phyloP scores from a whole-genome alignment of 1,140 invertebrate species.

The Pogonomyrmex californicus region DNA sequence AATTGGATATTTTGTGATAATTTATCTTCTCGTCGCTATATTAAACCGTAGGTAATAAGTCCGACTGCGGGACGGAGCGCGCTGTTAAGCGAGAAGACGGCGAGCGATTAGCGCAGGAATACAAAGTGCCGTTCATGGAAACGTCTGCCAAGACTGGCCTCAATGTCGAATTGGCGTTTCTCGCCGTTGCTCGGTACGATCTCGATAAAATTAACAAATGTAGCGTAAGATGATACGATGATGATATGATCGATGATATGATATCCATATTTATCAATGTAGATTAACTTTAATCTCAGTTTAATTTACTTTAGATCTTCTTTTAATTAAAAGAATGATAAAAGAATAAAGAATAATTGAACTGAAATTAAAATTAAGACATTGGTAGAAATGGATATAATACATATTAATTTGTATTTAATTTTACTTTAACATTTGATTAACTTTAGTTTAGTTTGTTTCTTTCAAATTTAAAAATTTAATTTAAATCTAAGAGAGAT shows the following conservation, averaged over 20 bases:
- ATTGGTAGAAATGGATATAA: too few relatives aligned
- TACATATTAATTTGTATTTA: background rate
- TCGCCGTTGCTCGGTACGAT: conserved; percentile 91
- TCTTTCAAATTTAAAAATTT: background rate
- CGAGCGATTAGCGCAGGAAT: conserved; percentile 92
- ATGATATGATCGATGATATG: background rate
- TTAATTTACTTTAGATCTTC: too few relatives aligned
- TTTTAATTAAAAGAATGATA: too few relatives aligned
- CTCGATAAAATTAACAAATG: background rate
- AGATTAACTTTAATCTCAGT: too few relatives aligned
- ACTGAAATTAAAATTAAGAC: too few relatives aligned
- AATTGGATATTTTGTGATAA: conserved; percentile 2
- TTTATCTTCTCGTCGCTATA: conserved; percentile 27
- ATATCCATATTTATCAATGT: too few relatives aligned
- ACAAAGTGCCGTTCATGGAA: conserved; percentile 95
- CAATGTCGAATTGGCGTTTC: conserved; percentile 94
- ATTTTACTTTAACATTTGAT: background rate
- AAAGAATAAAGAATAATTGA: too few relatives aligned
- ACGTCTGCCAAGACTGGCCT: conserved; percentile 95
- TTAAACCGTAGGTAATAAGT: conserved; percentile 92
- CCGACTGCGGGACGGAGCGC: conserved; percentile 92
- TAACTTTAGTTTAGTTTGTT: background rate
- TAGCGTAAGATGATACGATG: conserved; percentile 25
- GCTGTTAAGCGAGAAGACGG: conserved; percentile 93
- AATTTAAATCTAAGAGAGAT: background rate